Evolutionary conservation across 1,140 invertebrate genomes (phyloP).

Genomic region (Sitophilus oryzae): DNA sequence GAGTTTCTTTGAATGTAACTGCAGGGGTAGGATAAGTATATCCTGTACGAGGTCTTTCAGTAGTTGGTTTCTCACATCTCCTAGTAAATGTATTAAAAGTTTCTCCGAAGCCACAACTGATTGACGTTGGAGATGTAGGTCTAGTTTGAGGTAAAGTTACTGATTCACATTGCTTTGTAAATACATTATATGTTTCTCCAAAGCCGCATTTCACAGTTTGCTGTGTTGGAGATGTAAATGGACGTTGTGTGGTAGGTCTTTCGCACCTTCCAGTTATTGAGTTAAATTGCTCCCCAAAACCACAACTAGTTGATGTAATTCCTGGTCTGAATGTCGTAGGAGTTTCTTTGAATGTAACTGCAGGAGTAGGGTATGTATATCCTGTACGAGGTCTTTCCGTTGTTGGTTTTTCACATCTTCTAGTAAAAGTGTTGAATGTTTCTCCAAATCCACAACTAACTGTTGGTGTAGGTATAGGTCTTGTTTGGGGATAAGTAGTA

Average conservation of each 20-base stretch:
- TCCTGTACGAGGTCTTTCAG: slow-evolving; percentile 14
- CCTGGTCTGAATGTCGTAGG: not conserved
- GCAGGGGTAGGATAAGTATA: slow-evolving; percentile 15
- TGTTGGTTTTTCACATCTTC: not conserved
- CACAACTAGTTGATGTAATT: not conserved
- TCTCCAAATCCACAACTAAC: not conserved
- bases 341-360: slow-evolving; percentile 8
- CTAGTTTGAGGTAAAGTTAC: slow-evolving; percentile 1
- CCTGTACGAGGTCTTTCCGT: slow-evolving; percentile 1
- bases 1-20: slow-evolving; percentile 11
- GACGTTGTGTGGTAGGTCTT: too few relatives aligned
- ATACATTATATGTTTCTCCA: not conserved
- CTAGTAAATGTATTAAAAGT: not conserved
- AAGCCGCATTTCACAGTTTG: not conserved
- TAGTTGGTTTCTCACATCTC: not conserved
- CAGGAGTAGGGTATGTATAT: slow-evolving; percentile 13
- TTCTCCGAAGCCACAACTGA: not conserved
- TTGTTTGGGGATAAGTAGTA: not conserved
- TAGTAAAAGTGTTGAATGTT: not conserved
- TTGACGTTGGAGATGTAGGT: too few relatives aligned
- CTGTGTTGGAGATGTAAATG: too few relatives aligned
- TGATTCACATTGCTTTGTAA: not conserved
- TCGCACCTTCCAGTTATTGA: not conserved
- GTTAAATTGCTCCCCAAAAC: not conserved
- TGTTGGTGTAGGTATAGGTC: not conserved